Evolutionary conservation across 2,888 invertebrate species (phyloP).

Genomic region (Prosopocoilus inquinatus): DNA sequence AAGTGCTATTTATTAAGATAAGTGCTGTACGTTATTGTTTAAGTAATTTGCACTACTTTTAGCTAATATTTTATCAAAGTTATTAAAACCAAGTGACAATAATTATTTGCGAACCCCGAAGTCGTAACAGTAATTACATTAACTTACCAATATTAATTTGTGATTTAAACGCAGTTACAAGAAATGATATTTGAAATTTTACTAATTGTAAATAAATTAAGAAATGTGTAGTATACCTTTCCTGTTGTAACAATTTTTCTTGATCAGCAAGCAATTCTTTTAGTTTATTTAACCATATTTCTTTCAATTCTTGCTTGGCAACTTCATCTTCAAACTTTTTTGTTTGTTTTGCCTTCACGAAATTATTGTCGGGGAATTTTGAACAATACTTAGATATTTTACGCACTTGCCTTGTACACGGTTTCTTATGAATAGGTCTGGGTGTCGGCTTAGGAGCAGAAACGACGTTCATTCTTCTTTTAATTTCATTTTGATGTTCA

Average conservation of each 20-base stretch:
- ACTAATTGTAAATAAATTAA: too few species aligned
- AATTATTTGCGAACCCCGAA: too few species aligned
- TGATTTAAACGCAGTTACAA: too few species aligned
- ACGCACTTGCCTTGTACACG: conserved; percentile 28
- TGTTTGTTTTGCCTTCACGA: conserved; percentile 40
- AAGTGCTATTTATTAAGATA: too few species aligned
- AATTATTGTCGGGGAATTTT: conserved; percentile 51
- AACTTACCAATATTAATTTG: too few species aligned
- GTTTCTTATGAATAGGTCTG: background rate
- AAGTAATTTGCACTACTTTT: too few species aligned
- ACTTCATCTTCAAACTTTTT: conserved; percentile 43
- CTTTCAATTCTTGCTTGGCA: conserved; percentile 50
- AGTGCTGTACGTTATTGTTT: too few species aligned
- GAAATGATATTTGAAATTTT: too few species aligned
- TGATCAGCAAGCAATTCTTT: conserved; percentile 56
- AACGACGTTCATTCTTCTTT: background rate
- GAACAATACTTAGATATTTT: conserved; percentile 42
- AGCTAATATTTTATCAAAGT: too few species aligned
- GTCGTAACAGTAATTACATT: too few species aligned
- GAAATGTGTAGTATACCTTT: conserved; percentile 52
- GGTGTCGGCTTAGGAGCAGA: background rate
- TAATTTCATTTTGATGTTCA: conserved; percentile 4
- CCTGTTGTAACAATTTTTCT: conserved; percentile 59
- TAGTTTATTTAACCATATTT: conserved; percentile 57
- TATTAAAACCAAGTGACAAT: too few species aligned